Base-by-base conservation (phyloP, 2,113 vertebrate species). In the Hypanus sabinus region DNA sequence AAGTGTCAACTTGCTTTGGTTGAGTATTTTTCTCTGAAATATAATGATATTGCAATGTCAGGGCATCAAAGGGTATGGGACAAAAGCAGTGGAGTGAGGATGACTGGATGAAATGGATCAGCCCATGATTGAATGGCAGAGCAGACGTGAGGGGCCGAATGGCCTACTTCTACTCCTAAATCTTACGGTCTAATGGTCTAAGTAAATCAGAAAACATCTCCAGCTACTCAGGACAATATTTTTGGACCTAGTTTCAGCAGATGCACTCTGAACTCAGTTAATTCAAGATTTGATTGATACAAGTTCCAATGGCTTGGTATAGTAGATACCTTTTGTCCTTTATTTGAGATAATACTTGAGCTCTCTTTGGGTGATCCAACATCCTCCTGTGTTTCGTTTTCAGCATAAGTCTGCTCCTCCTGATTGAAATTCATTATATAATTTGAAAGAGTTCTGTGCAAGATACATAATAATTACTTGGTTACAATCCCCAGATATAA, bases 301-400 rank as follows among this genome's bases (percentile, higher is more conserved):
- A 87, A 46, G 46, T 30, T 87, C 57, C 11, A 81, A 20, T 81
- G 33, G 36, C 80, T 46, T 76, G 24, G 73, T 36, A 36, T 65
- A 33, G 30, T 20, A 16, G 60, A 90, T 68, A 90, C 85, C 85
- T 90, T 33, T 33, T 65, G 30, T 90, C 30, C 60, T 90, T 33
- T 65, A 7, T n/a, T 65, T 14, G 7, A n/a, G 12, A 12, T 36
- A 62, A 8, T 9, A 68, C 20, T 36, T 8, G 22, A 14, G 18
- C 22, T 62, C 2, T 12, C 62, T 75, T 90, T 91, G 30, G 94
- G 94, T 30, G 94, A 95, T 8, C 46, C 70, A 85, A 38, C 55
- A 20, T 80, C 71, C 60, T 95, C 94, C 70, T 93, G 70, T 3
- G 7, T 79, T 91, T 93, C 90, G 75, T 80, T 93, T 71, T 95